Conservation (phyloP, 2,113 vertebrate genomes). For the Lycocorax pyrrhopterus region DNA sequence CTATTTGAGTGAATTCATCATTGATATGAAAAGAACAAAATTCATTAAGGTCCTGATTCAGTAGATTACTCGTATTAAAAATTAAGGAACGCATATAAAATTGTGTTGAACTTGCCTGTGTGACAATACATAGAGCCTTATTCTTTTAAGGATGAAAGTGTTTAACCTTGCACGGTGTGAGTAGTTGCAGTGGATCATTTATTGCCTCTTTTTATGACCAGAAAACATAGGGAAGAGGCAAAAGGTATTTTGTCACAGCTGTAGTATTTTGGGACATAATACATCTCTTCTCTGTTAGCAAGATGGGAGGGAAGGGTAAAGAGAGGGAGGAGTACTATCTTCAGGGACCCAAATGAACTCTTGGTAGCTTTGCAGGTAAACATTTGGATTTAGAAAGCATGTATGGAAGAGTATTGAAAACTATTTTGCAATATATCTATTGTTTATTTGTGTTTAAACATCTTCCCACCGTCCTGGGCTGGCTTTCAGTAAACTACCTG, state of each 20-base stretch:
- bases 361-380: background rate
- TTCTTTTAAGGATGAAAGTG: background rate
- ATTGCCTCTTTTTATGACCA: background rate
- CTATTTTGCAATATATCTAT: background rate
- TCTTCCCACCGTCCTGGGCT: background rate
- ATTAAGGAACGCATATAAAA: background rate
- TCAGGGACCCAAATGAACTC: background rate
- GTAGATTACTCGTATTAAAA: background rate
- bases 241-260: background rate
- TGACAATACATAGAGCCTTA: background rate
- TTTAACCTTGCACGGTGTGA: background rate
- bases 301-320: background rate
- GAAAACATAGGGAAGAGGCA: background rate
- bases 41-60: background rate
- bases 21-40: background rate
- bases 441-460: background rate
- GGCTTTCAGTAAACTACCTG: background rate
- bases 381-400: background rate
- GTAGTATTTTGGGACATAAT: background rate
- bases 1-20: background rate
- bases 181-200: background rate
- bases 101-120: background rate
- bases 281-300: background rate
- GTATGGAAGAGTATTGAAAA: background rate
- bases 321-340: background rate